A percentile compares a stretch with the other conserved stretches of the same genome.
These are phyloP conservation scores for Miichthys miiuy DNA, from an alignment of 2,797 vertebrate species.

Conservation along the genomic window DNA sequence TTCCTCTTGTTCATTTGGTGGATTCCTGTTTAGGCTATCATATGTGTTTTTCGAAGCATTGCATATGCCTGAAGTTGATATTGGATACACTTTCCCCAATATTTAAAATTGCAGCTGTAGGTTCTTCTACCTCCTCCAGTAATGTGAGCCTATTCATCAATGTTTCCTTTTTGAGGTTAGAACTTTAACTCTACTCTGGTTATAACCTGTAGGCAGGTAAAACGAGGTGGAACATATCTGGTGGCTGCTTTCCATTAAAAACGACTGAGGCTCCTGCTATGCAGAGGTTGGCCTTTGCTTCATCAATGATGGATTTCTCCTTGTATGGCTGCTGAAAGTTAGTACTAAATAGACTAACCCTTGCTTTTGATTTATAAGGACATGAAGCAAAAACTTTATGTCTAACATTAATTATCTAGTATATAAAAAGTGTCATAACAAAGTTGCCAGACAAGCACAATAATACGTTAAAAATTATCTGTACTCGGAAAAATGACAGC, in stretches of 20 bases:
- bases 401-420: constrained; percentile 20
- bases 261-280: constrained; percentile 29
- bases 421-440: constrained; percentile 40
- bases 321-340: constrained; percentile 29
- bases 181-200: constrained; percentile 33
- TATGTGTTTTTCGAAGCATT: not conserved
- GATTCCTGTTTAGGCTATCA: constrained; percentile 2
- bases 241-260: constrained; percentile 54
- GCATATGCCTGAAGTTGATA: constrained; percentile 17
- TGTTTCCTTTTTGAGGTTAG: constrained; percentile 38
- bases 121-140: constrained; percentile 36
- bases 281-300: constrained; percentile 35
- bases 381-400: constrained; percentile 17
- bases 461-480: constrained; percentile 43
- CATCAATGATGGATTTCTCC: constrained; percentile 48
- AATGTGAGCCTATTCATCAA: constrained; percentile 27
- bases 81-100: constrained; percentile 15
- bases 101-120: constrained; percentile 3
- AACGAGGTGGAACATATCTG: constrained; percentile 50
- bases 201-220: constrained; percentile 40
- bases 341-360: constrained; percentile 13
- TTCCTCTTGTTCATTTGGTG: constrained; percentile 5
- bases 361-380: constrained; percentile 21
- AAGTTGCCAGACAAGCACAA: constrained; percentile 30
- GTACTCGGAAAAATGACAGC: constrained; percentile 58